phyloP scores from a whole-genome alignment of 2,113 vertebrate genomes.

The Apeltes quadracus region DNA sequence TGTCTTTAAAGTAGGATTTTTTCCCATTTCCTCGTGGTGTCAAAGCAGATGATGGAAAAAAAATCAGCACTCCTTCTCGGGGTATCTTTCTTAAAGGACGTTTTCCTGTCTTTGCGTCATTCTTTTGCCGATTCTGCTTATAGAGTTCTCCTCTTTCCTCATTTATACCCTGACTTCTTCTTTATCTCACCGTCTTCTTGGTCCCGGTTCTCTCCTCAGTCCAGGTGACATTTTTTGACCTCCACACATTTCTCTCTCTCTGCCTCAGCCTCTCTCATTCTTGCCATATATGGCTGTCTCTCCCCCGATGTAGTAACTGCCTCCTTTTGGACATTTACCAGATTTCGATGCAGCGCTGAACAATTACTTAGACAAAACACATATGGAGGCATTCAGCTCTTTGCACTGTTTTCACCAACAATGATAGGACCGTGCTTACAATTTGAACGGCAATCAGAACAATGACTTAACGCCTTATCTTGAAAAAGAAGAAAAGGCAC shows the following conservation, averaged over 20 bases:
- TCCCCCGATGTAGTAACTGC: constrained; percentile 59
- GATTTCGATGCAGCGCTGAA: constrained; percentile 59
- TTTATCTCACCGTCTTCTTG: constrained; percentile 42
- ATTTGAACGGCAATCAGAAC: not conserved
- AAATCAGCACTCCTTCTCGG: constrained; percentile 1
- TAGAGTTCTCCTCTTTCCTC: not conserved
- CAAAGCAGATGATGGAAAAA: constrained; percentile 21
- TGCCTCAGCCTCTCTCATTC: constrained; percentile 53
- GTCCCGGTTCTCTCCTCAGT: constrained; percentile 51
- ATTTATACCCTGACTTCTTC: constrained; percentile 35
- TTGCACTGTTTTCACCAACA: constrained; percentile 25
- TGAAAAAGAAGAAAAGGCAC: not conserved
- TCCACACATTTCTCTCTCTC: constrained; percentile 54
- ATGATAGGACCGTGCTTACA: constrained; percentile 13
- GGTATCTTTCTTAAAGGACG: not conserved
- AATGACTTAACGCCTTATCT: not conserved
- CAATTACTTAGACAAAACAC: constrained; percentile 55
- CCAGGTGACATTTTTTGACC: constrained; percentile 68
- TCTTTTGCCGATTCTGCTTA: constrained; percentile 9
- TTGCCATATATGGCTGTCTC: constrained; percentile 75
- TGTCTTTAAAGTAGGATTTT: constrained; percentile 21
- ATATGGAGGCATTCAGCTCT: constrained; percentile 46
- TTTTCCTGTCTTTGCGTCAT: constrained; percentile 20
- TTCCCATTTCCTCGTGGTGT: constrained; percentile 12
- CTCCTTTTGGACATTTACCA: constrained; percentile 66